phyloP scores from a whole-genome alignment of 2,113 vertebrate species.

The Hepsetus odoe region DNA sequence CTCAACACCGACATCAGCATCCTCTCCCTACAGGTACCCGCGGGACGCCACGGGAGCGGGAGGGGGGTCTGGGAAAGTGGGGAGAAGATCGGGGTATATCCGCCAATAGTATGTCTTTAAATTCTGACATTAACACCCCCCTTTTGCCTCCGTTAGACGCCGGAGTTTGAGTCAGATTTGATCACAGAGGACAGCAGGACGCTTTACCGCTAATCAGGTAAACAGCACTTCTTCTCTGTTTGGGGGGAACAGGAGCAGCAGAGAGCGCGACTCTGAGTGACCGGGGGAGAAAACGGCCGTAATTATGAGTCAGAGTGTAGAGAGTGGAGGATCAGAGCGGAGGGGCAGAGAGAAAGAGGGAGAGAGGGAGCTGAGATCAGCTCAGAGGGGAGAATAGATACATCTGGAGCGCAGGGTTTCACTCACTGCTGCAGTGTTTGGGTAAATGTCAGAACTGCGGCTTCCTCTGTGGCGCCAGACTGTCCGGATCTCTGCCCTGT shows the following conservation, averaged over 20 bases:
- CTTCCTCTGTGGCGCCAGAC: slow-evolving; percentile 97
- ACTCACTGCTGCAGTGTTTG: slow-evolving; percentile 93
- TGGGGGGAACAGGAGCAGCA: too few species aligned
- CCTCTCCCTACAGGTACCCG: slow-evolving; percentile 92
- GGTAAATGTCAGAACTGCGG: slow-evolving; percentile 96
- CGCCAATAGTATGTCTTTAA: neutral
- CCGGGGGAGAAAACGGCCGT: too few species aligned
- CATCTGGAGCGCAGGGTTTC: slow-evolving; percentile 93
- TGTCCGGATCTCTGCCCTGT: slow-evolving; percentile 95
- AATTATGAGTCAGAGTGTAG: too few species aligned
- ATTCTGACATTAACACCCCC: slow-evolving; percentile 44
- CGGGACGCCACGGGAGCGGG: neutral
- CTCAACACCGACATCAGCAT: slow-evolving; percentile 98
- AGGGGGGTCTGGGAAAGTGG: too few species aligned
- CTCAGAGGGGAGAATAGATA: slow-evolving; percentile 70
- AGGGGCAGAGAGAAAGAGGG: too few species aligned
- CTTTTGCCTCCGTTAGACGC: slow-evolving; percentile 78
- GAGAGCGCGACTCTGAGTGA: too few species aligned
- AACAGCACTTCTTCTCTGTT: slow-evolving; percentile 63
- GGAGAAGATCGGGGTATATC: too few species aligned
- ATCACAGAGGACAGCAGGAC: slow-evolving; percentile 94
- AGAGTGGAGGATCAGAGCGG: too few species aligned
- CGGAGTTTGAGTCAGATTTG: slow-evolving; percentile 93
- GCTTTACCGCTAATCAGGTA: slow-evolving; percentile 94
- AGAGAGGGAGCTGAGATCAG: neutral